Evolutionary conservation across 2,888 invertebrate genomes (phyloP).

Genomic region (Amphimallon solstitiale): DNA sequence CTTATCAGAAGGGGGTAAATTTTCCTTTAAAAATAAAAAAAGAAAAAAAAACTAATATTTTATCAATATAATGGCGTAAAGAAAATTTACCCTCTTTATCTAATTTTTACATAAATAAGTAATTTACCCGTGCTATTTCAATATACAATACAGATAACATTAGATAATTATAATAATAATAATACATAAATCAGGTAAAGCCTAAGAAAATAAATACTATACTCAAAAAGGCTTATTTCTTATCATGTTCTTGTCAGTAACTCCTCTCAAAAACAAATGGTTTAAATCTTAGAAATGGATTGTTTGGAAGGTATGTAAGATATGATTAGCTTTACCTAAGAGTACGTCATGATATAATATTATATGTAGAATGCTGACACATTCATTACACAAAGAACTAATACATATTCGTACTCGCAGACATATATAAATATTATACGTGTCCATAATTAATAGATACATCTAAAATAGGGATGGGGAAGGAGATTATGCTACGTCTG

Average conservation of each 20-base stretch:
- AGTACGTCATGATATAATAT: background rate
- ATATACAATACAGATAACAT: conserved; percentile 4
- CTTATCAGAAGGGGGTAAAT: background rate
- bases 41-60: background rate
- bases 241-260: background rate
- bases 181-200: conserved; percentile 10
- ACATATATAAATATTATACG: conserved; percentile 12
- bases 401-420: conserved; percentile 6
- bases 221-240: too few species aligned
- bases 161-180: too few species aligned
- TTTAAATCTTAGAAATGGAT: conserved; percentile 24
- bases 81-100: background rate
- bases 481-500: conserved; percentile 57
- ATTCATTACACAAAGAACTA: background rate
- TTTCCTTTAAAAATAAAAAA: background rate
- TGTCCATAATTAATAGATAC: background rate
- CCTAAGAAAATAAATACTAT: conserved; percentile 7
- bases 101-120: conserved; percentile 8
- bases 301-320: conserved; percentile 25
- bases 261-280: background rate
- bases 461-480: background rate
- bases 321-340: conserved; percentile 23
- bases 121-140: conserved; percentile 31
- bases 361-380: too few species aligned
- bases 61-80: background rate